phyloP scores from a whole-genome alignment of 2,797 vertebrate genomes.

The Alectoris magna region DNA sequence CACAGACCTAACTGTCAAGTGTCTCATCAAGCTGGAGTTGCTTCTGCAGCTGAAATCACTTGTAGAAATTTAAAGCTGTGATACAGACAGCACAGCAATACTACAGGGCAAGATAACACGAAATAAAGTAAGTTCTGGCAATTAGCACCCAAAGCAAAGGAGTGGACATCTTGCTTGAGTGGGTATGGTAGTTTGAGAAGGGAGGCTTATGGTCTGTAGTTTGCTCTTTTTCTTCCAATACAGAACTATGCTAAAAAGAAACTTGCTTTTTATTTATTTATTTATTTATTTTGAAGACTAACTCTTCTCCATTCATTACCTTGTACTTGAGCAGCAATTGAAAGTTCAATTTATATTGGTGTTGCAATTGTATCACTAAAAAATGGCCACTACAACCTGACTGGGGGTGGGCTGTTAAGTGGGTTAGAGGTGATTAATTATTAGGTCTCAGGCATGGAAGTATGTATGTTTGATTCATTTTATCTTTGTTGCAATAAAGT shows the following conservation, averaged over 20 bases:
- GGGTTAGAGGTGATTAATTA: background rate
- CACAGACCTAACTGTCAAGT: background rate
- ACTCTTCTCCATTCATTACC: background rate
- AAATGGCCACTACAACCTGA: background rate
- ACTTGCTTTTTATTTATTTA: background rate
- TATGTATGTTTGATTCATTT: background rate
- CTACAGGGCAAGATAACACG: background rate
- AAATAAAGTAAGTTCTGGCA: background rate
- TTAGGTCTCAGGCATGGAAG: background rate
- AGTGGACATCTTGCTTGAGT: background rate
- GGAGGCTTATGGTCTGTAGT: background rate
- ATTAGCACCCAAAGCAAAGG: background rate
- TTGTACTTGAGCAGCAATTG: background rate
- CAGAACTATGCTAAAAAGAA: background rate
- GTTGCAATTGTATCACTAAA: background rate
- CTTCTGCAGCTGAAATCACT: background rate
- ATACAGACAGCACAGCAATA: background rate
- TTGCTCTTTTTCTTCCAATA: background rate
- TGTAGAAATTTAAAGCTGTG: background rate
- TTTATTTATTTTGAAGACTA: background rate
- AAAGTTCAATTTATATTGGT: slow-evolving; percentile 11
- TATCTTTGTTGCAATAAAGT: background rate
- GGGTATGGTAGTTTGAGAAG: background rate
- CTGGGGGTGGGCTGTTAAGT: background rate
- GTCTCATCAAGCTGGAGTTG: background rate